Evolutionary conservation across 2,888 invertebrate species (phyloP), one percentile per base, ranked within the genome.

Genomic region (Watsonalla binaria): DNA sequence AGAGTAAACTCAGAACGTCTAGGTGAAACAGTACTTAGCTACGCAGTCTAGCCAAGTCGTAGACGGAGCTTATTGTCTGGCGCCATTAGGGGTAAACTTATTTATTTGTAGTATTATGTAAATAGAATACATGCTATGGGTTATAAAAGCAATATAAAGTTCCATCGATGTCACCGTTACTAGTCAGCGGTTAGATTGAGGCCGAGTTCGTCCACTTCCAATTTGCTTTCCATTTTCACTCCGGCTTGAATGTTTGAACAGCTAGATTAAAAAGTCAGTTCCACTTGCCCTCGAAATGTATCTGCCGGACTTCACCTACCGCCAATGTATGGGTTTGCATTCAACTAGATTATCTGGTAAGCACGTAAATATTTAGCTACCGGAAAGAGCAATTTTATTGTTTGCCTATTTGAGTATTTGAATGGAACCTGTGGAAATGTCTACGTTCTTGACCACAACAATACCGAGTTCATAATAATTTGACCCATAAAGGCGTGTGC

Each of bases 141-240:
- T 45, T 51, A 53, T 61, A 60, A 62, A 59, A 66, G 66, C 63
- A 61, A 63, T 66, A 68, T 60, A 66, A 58, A 60, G 8, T 11
- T 42, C 11, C 0, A 11, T 54, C 64, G 60, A 59, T 72, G 73
- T 74, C 75, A 71, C 66, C 71, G 76, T 71, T 76, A 72, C 65
- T 62, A 63, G 54, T 59, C 54, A 54, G 55, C 58, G 61, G 55
- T 62, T 57, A 58, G 57, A 72, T 67, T 57, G 68, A 65, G 66
- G 71, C 57, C 66, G 61, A 59, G 72, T 72, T 76, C 62, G 72
- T 76, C 42, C 42, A 42, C 42, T 80, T 80, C 73, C 77, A 80
- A 78, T 80, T 82, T 75, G 77, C 76, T 82, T 83, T 82, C 78
- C 78, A 78, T 76, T 75, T 65, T 61, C 59, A 57, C 62, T 66